Conservation (phyloP, 1,140 invertebrate species). For the Drosophila subpulchrella region DNA sequence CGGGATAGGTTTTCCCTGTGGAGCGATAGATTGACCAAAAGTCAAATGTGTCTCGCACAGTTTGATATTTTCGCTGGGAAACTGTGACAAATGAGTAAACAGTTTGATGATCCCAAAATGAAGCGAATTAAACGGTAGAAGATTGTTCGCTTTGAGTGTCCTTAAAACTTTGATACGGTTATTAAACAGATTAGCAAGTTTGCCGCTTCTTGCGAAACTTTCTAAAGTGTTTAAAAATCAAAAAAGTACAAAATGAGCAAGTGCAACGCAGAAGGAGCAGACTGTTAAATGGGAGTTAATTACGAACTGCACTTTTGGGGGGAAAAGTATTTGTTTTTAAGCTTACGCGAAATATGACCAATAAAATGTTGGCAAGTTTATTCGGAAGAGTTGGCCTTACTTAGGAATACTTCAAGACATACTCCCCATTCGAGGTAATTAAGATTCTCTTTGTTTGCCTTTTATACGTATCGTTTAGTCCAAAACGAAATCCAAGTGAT, state of each 20-base stretch:
- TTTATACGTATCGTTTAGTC: not conserved
- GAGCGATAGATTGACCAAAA: conserved; percentile 38
- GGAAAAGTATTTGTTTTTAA: conserved; percentile 9
- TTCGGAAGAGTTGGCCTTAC: not conserved
- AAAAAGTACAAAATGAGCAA: conserved; percentile 1
- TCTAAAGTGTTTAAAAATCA: not conserved
- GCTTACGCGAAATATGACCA: conserved; percentile 1
- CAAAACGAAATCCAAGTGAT: not conserved
- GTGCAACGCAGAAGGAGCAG: not conserved
- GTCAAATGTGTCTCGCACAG: conserved; percentile 41
- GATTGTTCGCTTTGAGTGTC: not conserved
- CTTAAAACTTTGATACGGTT: conserved; percentile 8
- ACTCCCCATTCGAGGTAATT: not conserved
- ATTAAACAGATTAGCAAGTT: conserved; percentile 30
- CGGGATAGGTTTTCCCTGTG: conserved; percentile 1
- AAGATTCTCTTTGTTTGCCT: not conserved
- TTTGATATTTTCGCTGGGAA: conserved; percentile 29
- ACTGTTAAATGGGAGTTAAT: conserved; percentile 15
- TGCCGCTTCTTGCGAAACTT: conserved; percentile 5
- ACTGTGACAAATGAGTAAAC: conserved; percentile 30
- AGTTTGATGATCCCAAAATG: conserved; percentile 30
- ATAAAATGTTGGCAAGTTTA: no score
- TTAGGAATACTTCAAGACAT: not conserved
- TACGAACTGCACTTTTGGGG: conserved; percentile 8
- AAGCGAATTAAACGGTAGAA: conserved; percentile 13